These are phyloP conservation scores for Sogatella furcifera DNA, from an alignment of 1,140 invertebrate genomes.

Conservation along the genomic window DNA sequence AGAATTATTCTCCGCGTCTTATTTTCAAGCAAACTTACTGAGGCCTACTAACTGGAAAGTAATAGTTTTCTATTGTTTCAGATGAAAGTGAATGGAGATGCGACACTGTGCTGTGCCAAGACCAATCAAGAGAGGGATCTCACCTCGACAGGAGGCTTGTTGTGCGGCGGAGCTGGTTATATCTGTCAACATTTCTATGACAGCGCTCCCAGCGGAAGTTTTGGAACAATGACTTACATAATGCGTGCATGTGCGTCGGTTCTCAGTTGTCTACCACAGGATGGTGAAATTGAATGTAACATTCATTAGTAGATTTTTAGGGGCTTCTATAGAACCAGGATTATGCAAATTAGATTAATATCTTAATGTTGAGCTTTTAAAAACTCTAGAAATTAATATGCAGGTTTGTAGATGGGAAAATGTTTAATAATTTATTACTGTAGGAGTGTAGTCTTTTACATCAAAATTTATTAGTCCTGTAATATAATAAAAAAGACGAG, in stretches of 20 bases:
- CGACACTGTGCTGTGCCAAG: constrained; percentile 83
- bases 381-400: too few relatives aligned
- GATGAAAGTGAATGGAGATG: constrained; percentile 77
- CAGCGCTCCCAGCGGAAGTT: constrained; percentile 91
- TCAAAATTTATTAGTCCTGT: too few relatives aligned
- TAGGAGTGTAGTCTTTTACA: too few relatives aligned
- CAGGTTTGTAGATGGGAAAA: too few relatives aligned
- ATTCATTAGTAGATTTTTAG: background rate
- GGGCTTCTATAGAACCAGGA: too few relatives aligned
- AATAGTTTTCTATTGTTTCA: constrained; percentile 31
- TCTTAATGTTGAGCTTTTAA: too few relatives aligned
- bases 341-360: too few relatives aligned
- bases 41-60: too few relatives aligned
- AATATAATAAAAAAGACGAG: too few relatives aligned
- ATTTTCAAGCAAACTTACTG: too few relatives aligned
- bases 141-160: constrained; percentile 46
- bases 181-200: constrained; percentile 98
- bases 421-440: too few relatives aligned
- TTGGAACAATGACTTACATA: constrained; percentile 96
- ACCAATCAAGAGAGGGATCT: constrained; percentile 47
- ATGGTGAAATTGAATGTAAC: constrained; percentile 68
- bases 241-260: constrained; percentile 70
- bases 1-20: too few relatives aligned
- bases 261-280: constrained; percentile 62
- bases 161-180: constrained; percentile 84